Evolutionary conservation across 1,140 invertebrate species (phyloP).

Genomic region (Bombus pyrosoma): DNA sequence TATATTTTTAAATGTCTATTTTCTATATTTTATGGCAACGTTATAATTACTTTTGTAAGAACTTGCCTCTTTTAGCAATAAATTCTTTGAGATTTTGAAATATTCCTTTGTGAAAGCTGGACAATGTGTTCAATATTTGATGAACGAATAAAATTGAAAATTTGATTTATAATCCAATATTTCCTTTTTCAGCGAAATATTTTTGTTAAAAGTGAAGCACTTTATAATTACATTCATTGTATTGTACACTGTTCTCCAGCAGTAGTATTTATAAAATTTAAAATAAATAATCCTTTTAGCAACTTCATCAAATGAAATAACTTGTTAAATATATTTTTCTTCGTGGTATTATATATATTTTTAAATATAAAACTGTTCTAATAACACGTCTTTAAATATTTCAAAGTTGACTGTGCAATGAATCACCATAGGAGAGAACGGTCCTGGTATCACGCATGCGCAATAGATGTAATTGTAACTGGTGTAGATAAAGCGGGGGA

Average conservation of each 20-base stretch:
- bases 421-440: background rate
- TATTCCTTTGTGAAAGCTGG: too few relatives aligned
- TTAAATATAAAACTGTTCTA: background rate
- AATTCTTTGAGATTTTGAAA: too few relatives aligned
- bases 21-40: too few relatives aligned
- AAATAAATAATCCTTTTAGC: background rate
- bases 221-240: too few relatives aligned
- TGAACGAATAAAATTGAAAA: background rate
- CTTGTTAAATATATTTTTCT: background rate
- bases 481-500: background rate
- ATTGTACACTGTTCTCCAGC: background rate
- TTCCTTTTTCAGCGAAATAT: background rate
- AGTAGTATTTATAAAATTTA: background rate
- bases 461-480: background rate
- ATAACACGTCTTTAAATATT: too few relatives aligned
- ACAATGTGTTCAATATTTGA: too few relatives aligned
- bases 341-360: background rate
- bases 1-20: too few relatives aligned
- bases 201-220: too few relatives aligned
- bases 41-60: too few relatives aligned
- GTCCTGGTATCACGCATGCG: constrained; percentile 8
- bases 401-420: background rate
- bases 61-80: too few relatives aligned
- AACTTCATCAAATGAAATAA: background rate
- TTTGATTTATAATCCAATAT: background rate